Evolutionary conservation across 2,113 vertebrate genomes (phyloP).

Genomic region (Anhinga anhinga): DNA sequence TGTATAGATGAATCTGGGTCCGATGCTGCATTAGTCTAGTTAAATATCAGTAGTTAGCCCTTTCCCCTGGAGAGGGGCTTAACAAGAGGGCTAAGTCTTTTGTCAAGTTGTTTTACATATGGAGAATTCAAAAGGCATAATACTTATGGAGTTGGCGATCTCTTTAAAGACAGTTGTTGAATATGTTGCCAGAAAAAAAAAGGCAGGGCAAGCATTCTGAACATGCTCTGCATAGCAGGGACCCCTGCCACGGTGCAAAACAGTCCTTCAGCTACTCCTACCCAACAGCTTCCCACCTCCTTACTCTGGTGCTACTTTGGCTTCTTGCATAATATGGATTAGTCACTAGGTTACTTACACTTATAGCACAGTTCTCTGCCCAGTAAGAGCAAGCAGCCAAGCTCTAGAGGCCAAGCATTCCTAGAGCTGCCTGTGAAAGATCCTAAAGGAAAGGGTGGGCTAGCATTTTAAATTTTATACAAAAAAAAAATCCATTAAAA

Average conservation of each 20-base stretch:
- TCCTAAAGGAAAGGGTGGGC: background rate
- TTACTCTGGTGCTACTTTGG: background rate
- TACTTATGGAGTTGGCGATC: background rate
- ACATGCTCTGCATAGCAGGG: background rate
- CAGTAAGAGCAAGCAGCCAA: background rate
- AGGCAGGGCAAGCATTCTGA: background rate
- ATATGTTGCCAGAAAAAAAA: background rate
- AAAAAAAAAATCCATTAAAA: background rate
- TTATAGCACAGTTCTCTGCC: background rate
- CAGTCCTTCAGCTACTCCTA: background rate
- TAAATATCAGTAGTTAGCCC: background rate
- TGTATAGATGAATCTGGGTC: background rate
- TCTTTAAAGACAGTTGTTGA: background rate
- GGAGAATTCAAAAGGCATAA: background rate
- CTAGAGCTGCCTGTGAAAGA: background rate
- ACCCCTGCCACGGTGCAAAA: background rate
- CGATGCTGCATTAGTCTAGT: background rate
- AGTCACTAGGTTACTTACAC: background rate
- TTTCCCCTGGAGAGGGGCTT: background rate
- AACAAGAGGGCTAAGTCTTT: background rate
- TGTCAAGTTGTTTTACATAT: background rate
- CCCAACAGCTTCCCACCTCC: background rate
- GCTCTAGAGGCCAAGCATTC: background rate
- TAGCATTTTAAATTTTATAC: background rate
- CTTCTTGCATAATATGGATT: background rate